phyloP scores from a whole-genome alignment of 2,113 vertebrate genomes.

The Nothocercus julius region DNA sequence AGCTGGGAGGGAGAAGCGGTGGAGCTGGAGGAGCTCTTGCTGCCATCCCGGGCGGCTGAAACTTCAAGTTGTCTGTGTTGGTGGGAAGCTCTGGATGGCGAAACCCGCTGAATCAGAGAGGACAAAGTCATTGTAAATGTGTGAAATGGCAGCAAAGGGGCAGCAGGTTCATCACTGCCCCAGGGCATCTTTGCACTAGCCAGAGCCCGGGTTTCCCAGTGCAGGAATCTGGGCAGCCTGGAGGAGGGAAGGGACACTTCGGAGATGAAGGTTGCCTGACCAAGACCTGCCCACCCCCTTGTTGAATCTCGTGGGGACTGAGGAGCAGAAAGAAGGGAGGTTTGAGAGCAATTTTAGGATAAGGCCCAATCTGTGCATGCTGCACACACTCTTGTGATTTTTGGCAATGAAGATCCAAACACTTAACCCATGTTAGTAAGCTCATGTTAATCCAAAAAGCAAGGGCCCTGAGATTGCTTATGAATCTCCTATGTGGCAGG shows the following conservation, averaged over 20 bases:
- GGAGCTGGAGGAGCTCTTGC: background rate
- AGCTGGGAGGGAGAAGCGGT: background rate
- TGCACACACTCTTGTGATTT: background rate
- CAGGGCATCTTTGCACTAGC: background rate
- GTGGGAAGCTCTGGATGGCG: background rate
- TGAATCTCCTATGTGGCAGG: background rate
- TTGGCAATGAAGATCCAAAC: background rate
- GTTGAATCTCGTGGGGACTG: background rate
- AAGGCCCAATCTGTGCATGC: background rate
- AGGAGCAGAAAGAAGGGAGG: background rate
- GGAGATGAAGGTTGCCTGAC: background rate
- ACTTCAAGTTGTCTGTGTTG: background rate
- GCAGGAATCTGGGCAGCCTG: background rate
- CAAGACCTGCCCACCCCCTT: background rate
- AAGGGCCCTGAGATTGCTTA: background rate
- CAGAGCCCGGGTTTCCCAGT: background rate
- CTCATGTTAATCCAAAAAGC: background rate
- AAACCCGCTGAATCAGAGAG: background rate
- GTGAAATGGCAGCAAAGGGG: background rate
- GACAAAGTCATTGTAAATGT: background rate
- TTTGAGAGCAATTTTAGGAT: background rate
- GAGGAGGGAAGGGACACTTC: accelerated
- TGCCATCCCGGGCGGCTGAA: background rate
- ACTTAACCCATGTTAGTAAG: background rate
- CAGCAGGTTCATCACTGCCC: background rate